phyloP scores from a whole-genome alignment of 1,140 invertebrate species.

The Psix sp. region DNA sequence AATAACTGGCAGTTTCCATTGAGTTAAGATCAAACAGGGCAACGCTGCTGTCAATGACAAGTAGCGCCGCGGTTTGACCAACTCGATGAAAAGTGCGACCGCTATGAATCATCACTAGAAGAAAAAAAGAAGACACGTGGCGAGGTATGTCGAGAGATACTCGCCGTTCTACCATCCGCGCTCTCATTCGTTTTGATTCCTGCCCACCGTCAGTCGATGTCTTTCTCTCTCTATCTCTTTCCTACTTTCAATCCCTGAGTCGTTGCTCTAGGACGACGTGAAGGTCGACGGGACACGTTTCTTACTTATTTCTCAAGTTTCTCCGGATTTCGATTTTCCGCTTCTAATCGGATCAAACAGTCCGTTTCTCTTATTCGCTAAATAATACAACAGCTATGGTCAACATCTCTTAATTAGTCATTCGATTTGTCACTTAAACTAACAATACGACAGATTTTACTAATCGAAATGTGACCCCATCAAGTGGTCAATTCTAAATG shows the following conservation, averaged over 20 bases:
- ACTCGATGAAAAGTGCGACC: constrained; percentile 76
- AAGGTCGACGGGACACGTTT: no score
- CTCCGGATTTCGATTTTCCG: no score
- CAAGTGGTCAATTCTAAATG: no score
- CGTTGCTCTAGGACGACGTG: no score
- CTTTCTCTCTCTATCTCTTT: constrained; percentile 8
- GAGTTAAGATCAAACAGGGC: constrained; percentile 63
- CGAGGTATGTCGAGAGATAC: constrained; percentile 39
- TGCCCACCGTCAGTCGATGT: constrained; percentile 26
- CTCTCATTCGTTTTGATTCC: constrained; percentile 45
- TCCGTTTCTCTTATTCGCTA: no score
- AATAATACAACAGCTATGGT: no score
- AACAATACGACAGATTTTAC: no score
- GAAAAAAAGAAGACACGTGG: constrained; percentile 52
- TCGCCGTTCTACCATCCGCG: constrained; percentile 23
- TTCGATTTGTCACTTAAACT: no score
- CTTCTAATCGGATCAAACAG: no score
- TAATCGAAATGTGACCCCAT: no score
- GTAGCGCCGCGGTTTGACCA: constrained; percentile 55
- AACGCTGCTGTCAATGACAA: constrained; percentile 1
- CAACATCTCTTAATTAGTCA: no score
- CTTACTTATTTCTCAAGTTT: no score
- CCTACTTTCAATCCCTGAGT: constrained; percentile 17
- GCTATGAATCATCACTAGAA: constrained; percentile 61
- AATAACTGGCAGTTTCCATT: constrained; percentile 72